Percentiles rank a stretch among this genome's conserved stretches.
These are phyloP conservation scores for Urosaurus nigricauda DNA, from an alignment of 2,797 vertebrate species.

Conservation along the genomic window DNA sequence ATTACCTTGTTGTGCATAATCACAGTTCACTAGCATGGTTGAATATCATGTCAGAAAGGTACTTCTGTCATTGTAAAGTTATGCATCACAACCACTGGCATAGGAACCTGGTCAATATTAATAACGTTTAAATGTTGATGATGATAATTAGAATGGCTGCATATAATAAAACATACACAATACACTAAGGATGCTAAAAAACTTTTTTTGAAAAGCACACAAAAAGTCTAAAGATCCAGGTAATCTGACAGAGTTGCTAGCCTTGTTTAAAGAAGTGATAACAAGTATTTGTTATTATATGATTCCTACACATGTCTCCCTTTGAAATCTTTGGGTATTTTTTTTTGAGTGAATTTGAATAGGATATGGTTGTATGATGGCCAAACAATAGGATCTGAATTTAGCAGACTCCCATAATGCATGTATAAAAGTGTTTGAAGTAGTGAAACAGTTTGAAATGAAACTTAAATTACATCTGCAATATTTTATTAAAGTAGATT, in stretches of 20 bases:
- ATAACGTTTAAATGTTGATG: background rate
- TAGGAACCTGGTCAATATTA: background rate
- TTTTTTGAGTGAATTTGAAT: background rate
- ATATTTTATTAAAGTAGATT: conserved; percentile 1
- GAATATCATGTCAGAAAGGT: too few species aligned
- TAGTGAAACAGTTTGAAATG: background rate
- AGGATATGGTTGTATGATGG: background rate
- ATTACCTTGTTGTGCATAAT: too few species aligned
- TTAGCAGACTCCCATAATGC: background rate
- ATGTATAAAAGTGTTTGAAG: background rate
- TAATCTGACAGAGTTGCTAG: background rate
- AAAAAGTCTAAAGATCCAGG: background rate
- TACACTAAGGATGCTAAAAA: background rate
- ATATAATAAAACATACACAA: background rate
- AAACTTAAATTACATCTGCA: background rate
- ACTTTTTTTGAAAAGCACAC: background rate
- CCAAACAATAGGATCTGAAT: background rate
- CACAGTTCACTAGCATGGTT: too few species aligned
- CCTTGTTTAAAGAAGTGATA: background rate
- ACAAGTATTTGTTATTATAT: too few species aligned
- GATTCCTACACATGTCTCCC: too few species aligned
- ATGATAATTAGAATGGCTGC: background rate
- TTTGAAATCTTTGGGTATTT: background rate
- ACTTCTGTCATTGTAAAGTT: too few species aligned
- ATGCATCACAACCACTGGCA: too few species aligned